Percentiles rank a stretch among this genome's conserved stretches.
Evolutionary conservation across 2,888 invertebrate species (phyloP).

Genomic region (Apoderus coryli): DNA sequence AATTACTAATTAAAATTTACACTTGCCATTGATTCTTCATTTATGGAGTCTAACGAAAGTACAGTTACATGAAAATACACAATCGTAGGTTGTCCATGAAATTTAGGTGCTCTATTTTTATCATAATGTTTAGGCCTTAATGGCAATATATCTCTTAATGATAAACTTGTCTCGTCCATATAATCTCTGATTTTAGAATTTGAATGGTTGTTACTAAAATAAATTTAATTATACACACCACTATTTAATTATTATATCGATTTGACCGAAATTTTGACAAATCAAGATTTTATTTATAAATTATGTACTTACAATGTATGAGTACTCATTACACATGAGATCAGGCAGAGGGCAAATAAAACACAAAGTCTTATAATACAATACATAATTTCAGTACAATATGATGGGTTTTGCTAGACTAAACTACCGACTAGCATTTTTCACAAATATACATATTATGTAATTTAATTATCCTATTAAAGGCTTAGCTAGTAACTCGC

Average conservation of each 20-base stretch:
- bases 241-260: no score
- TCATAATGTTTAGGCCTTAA: conserved; percentile 75
- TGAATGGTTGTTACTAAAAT: conserved; percentile 20
- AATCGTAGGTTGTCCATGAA: conserved; percentile 70
- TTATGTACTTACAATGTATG: conserved; percentile 1
- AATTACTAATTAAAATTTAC: conserved; percentile 4
- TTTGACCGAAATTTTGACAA: no score
- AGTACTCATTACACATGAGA: background rate
- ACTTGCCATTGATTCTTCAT: conserved; percentile 84
- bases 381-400: no score
- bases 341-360: conserved; percentile 2
- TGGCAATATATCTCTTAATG: conserved; percentile 73
- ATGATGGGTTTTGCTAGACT: no score
- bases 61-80: conserved; percentile 88
- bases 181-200: conserved; percentile 19
- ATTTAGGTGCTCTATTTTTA: conserved; percentile 78
- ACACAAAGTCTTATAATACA: background rate
- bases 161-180: conserved; percentile 47
- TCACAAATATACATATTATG: no score
- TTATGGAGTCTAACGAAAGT: conserved; percentile 82
- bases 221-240: conserved; percentile 1
- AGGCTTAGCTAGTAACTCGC: no score
- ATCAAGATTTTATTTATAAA: no score
- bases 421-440: no score
- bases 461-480: no score